Percentiles rank a stretch among this genome's conserved stretches.
phyloP scores from a whole-genome alignment of 2,113 vertebrate species.

The Psophia crepitans region DNA sequence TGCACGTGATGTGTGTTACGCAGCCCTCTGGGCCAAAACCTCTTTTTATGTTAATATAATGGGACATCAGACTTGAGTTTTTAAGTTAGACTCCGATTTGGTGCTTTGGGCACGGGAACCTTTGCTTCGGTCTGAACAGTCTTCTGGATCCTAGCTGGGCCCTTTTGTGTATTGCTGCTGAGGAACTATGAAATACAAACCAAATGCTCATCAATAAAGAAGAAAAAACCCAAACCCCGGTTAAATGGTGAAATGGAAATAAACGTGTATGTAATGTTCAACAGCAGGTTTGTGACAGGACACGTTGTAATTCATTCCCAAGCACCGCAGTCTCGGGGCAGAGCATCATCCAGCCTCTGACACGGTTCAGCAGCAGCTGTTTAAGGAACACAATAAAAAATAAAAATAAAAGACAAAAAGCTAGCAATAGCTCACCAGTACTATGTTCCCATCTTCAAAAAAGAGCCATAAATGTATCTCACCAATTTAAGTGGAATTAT shows the following conservation, averaged over 20 bases:
- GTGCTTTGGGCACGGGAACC: fast-evolving
- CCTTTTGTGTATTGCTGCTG: not conserved
- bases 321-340: not conserved
- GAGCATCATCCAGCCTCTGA: not conserved
- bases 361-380: not conserved
- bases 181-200: not conserved
- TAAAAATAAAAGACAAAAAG: not conserved
- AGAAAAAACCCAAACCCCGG: not conserved
- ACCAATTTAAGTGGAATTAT: not conserved
- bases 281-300: not conserved
- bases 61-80: not conserved
- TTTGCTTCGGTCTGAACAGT: not conserved
- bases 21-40: not conserved
- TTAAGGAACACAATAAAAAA: not conserved
- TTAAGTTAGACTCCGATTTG: not conserved
- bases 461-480: not conserved
- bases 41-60: not conserved
- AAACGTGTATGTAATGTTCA: not conserved
- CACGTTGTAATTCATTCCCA: not conserved
- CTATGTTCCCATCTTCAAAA: not conserved
- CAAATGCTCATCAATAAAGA: not conserved
- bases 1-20: fast-evolving
- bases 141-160: not conserved
- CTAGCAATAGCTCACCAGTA: not conserved
- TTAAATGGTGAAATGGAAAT: not conserved